These are phyloP conservation scores for Tokudaia tokunoshimensis DNA, from an alignment of 2,797 vertebrate species.

Conservation along the genomic window DNA sequence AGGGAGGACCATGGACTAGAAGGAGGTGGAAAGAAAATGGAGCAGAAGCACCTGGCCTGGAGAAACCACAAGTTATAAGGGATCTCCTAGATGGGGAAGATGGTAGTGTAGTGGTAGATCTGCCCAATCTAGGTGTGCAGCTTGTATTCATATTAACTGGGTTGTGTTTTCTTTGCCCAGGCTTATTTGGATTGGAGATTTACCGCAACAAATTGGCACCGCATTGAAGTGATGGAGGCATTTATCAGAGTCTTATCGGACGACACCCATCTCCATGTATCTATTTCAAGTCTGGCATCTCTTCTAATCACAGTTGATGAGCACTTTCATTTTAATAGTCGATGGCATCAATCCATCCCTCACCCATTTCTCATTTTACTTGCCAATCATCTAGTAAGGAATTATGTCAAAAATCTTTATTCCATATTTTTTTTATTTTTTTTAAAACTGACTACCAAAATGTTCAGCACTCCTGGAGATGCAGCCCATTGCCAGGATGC, in stretches of 20 bases:
- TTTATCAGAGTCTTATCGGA: neutral
- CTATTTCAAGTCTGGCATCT: neutral
- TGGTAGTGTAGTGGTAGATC: too few relatives aligned
- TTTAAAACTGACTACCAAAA: neutral
- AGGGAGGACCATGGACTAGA: too few relatives aligned
- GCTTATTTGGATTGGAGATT: too few relatives aligned
- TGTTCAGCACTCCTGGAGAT: neutral
- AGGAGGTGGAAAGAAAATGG: too few relatives aligned
- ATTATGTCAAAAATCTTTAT: neutral
- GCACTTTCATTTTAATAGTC: neutral
- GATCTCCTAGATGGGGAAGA: too few relatives aligned
- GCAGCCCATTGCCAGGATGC: too few relatives aligned
- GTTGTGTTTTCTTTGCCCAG: too few relatives aligned
- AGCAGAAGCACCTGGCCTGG: too few relatives aligned
- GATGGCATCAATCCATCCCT: neutral
- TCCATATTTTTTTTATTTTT: neutral
- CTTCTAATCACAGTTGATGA: neutral
- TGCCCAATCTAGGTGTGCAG: too few relatives aligned
- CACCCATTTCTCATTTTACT: neutral
- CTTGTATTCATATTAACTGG: too few relatives aligned
- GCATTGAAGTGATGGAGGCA: neutral
- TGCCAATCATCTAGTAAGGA: conserved; percentile 1
- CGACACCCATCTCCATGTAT: neutral
- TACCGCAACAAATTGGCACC: too few relatives aligned
- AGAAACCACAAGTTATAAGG: too few relatives aligned